Evolutionary conservation across 2,888 invertebrate genomes (phyloP), one percentile per base, ranked within the genome.

Genomic region (Unio pictorum): DNA sequence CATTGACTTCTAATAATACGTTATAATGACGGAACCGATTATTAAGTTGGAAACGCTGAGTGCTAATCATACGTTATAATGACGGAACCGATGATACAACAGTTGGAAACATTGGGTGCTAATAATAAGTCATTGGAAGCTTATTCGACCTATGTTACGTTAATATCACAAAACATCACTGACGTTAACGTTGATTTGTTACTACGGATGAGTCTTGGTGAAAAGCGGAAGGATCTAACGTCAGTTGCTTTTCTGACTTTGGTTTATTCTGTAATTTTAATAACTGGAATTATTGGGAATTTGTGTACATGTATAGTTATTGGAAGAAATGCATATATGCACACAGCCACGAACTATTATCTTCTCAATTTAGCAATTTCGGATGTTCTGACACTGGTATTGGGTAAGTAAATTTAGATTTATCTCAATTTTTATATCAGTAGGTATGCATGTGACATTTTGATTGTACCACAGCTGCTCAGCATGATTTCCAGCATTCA

Each of bases 271-370:
- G 70, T 93, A 17, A 95, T 96, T 74, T 94, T 95, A 87, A 88
- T 95, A 58, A 94, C 95, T 0, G 96, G 96, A 0, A 92, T 96
- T 56, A 91, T 95, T 63, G 97, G 97, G 4, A 97, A 97, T 87
- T 91, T 94, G 45, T 93, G 94, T 5, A 96, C 96, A 11, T 96
- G 96, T 86, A 92, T 94, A 60, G 96, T 97, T 20, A 96, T 97
- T 67, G 92, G 94, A 15, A 92, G 93, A 55, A 95, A 96, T 86
- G 92, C 93, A 0, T 93, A 94, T 11, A 94, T 97, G 94, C 96
- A 95, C 84, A 95, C 96, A 0, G 95, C 96, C 0, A 97, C 97
- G 0, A 97, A 97, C 88, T 97, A 95, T 88, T 97, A 97, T 88
- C 92, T 97, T 64, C 95, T 96, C 91, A 96, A 95, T 86, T 91